phyloP scores from a whole-genome alignment of 2,797 vertebrate species.

The Acrocephalus scirpaceus region DNA sequence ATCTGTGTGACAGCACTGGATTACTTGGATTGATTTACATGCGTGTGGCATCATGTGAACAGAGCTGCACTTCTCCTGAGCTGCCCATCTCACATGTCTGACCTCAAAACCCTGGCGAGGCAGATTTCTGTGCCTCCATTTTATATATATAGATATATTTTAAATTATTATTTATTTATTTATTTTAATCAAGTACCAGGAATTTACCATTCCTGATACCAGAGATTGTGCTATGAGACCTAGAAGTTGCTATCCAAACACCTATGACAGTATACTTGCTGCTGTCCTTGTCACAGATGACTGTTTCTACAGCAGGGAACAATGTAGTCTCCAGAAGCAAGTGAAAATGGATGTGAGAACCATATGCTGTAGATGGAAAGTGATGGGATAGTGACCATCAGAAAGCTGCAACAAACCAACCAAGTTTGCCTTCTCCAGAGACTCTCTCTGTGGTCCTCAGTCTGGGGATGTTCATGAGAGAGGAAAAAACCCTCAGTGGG shows the following conservation, averaged over 20 bases:
- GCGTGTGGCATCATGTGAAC: neutral
- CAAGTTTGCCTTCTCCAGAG: neutral
- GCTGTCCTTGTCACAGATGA: neutral
- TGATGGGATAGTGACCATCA: rapidly evolving
- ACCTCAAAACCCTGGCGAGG: rapidly evolving
- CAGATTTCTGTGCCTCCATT: rapidly evolving
- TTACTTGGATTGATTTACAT: neutral
- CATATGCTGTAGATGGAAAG: neutral
- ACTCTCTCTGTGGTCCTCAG: neutral
- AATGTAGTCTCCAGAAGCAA: neutral
- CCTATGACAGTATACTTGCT: neutral
- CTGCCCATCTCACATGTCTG: neutral
- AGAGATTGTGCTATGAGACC: neutral
- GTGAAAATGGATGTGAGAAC: neutral
- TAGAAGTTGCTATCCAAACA: neutral
- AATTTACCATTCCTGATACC: neutral
- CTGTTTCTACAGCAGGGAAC: neutral
- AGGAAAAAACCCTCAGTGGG: neutral
- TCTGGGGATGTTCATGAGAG: neutral
- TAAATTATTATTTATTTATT: too few species aligned
- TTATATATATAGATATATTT: too few species aligned
- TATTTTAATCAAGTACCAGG: neutral
- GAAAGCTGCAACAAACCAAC: neutral
- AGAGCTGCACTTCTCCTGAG: neutral
- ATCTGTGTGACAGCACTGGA: neutral